Conservation (phyloP, 2,797 vertebrate species). For the Allobates femoralis region DNA sequence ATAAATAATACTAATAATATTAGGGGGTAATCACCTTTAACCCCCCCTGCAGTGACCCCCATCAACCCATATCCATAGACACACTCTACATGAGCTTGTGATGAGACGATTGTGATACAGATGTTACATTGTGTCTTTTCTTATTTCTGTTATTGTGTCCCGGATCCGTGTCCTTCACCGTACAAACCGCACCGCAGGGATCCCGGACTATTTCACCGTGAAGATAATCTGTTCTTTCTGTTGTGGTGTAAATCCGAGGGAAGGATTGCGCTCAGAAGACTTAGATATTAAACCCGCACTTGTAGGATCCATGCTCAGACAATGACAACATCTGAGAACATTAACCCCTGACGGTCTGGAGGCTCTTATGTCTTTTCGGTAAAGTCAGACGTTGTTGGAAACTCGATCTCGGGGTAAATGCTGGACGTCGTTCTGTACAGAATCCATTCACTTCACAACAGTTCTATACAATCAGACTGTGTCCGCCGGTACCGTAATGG, state of each 20-base stretch:
- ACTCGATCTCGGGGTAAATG: background rate
- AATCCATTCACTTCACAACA: background rate
- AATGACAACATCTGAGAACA: background rate
- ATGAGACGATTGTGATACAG: background rate
- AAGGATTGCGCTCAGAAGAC: background rate
- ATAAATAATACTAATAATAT: too few relatives aligned
- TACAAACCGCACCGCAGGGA: background rate
- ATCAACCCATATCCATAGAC: background rate
- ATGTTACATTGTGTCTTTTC: background rate
- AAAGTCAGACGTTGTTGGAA: background rate
- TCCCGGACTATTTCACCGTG: background rate
- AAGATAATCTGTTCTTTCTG: constrained; percentile 8
- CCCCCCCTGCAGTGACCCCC: background rate
- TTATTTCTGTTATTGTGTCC: background rate
- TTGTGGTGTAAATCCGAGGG: background rate
- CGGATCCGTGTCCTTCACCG: background rate
- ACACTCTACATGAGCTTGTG: background rate
- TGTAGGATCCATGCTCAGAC: background rate
- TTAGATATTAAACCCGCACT: constrained; percentile 1
- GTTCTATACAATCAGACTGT: background rate
- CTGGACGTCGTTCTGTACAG: background rate
- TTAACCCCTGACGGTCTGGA: constrained; percentile 1
- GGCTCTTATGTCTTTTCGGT: background rate
- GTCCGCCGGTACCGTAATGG: background rate
- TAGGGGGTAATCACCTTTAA: background rate